These are phyloP conservation scores for Eudyptes chrysolophus DNA, from an alignment of 2,113 vertebrate genomes.

Conservation along the genomic window DNA sequence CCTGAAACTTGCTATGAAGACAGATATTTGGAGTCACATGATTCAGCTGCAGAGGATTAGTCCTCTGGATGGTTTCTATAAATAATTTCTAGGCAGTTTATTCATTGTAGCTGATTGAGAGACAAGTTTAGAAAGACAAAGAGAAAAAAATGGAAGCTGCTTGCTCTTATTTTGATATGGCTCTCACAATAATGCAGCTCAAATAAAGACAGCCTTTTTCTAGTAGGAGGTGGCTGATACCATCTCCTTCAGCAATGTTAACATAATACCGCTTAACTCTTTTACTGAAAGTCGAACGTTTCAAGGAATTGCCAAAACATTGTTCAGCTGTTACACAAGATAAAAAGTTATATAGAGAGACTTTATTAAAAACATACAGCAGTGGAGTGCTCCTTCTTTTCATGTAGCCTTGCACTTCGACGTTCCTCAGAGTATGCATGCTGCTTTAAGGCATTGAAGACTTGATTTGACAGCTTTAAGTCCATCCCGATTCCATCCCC, in stretches of 20 bases:
- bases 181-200: background rate
- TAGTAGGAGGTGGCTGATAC: background rate
- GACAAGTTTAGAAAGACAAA: background rate
- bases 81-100: background rate
- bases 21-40: background rate
- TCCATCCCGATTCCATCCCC: slow-evolving; percentile 97
- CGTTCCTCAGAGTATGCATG: slow-evolving; percentile 92
- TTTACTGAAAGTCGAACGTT: background rate
- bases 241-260: background rate
- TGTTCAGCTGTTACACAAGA: background rate
- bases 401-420: slow-evolving; percentile 90
- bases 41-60: background rate
- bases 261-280: background rate
- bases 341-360: background rate
- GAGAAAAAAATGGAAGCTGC: background rate
- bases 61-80: background rate
- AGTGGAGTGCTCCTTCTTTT: slow-evolving; percentile 98
- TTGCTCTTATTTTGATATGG: background rate
- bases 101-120: background rate
- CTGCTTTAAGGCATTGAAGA: slow-evolving; percentile 95
- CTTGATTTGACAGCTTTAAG: slow-evolving; percentile 94
- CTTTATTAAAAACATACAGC: slow-evolving; percentile 76
- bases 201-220: background rate
- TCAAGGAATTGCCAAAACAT: background rate
- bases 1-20: background rate